Conservation (phyloP, 1,140 invertebrate species). For the Zaprionus davidi region DNA sequence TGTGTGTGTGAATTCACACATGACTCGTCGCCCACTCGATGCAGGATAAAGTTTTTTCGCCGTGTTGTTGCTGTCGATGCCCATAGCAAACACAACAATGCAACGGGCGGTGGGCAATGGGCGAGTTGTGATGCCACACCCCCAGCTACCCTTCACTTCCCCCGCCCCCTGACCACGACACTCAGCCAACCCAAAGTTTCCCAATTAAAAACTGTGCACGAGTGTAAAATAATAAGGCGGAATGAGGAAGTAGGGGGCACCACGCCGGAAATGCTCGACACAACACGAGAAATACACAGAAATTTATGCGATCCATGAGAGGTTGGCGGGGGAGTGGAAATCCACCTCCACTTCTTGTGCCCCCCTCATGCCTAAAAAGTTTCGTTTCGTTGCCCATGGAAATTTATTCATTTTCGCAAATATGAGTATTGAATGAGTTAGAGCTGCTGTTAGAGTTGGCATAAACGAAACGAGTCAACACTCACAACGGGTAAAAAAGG, state of each 20-base stretch:
- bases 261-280: constrained; percentile 11
- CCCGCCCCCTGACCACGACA: neutral
- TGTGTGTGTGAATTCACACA: constrained; percentile 27
- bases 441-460: neutral
- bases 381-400: constrained; percentile 7
- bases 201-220: constrained; percentile 60
- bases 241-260: constrained; percentile 18
- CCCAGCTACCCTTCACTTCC: too few relatives aligned
- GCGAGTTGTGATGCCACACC: constrained; percentile 1
- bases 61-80: constrained; percentile 25
- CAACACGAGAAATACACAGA: constrained; percentile 14
- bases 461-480: neutral
- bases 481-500: neutral
- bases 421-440: constrained; percentile 13
- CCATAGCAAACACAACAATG: constrained; percentile 42
- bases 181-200: constrained; percentile 44
- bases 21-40: constrained; percentile 22
- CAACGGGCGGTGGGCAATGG: constrained; percentile 10
- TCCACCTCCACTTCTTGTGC: neutral
- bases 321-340: too few relatives aligned
- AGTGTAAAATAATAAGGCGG: constrained; percentile 52
- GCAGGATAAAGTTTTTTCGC: constrained; percentile 33
- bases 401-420: constrained; percentile 9
- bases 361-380: neutral
- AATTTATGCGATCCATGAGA: constrained; percentile 13